Base-by-base conservation (phyloP, 2,888 invertebrate species). In the Catocala nupta region DNA sequence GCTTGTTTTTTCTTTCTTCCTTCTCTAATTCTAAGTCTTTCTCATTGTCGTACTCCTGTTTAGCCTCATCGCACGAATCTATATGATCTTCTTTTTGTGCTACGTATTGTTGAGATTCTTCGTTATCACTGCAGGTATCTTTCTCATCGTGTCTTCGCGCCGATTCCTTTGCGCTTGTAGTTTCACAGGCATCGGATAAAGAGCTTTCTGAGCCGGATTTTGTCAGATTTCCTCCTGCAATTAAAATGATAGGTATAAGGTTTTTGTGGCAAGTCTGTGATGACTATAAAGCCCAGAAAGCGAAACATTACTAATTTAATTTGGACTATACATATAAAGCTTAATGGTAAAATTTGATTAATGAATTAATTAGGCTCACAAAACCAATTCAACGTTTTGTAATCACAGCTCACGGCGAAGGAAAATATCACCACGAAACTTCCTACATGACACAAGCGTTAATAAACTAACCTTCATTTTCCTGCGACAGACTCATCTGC, bases 161-260 rank as follows among this genome's bases (percentile, higher is more conserved):
- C 0, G 96, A 96, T 78, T 96, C 96, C 80, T 97, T 97, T 6
- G 96, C 95, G 82, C 96, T 96, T 34, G 77, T 77, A 0, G 92
- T 93, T 67, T 95, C 95, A 54, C 95, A 96, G 0, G 96, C 96
- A 81, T 98, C 98, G 0, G 98, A 98, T 56, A 98, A 93, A 70
- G 98, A 98, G 81, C 98, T 98, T 81, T 98, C 98, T 0, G 98
- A 98, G n/a, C 96, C 97, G 25, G 98, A 98, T 91, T 98, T 98
- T 55, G 95, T 95, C 55, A 97, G 85, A 57, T 83, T 85, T 5
- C 89, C 91, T 13, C 51, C 77, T 69, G 53, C 51, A 9, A 7
- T 45, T n/a, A 45, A 13, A 16, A 16, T 13, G 5, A 8, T 44
- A 2, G 9, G 0, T 34, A 39, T 8, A 11, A 5, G 25, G 25